Evolutionary conservation across 2,888 invertebrate genomes (phyloP).

Genomic region (Trachelus stipa): DNA sequence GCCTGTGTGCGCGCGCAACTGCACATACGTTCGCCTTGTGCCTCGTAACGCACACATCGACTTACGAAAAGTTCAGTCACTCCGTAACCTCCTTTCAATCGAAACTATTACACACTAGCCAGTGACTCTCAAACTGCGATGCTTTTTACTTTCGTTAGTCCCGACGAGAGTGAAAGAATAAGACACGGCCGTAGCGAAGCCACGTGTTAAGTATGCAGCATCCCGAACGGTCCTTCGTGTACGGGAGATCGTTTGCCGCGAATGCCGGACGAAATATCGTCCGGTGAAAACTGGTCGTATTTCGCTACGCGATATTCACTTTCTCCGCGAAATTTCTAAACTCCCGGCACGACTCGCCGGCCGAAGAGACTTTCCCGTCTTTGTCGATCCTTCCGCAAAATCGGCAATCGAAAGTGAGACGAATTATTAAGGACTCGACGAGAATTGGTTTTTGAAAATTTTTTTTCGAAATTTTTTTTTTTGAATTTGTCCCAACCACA

Average conservation of each 20-base stretch:
- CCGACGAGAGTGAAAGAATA: neutral
- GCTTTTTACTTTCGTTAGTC: slow-evolving; percentile 53
- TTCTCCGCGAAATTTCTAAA: slow-evolving; percentile 8
- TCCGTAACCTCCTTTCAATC: slow-evolving; percentile 67
- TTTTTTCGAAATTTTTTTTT: too few species aligned
- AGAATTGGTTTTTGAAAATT: too few species aligned
- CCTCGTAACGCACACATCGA: slow-evolving; percentile 45
- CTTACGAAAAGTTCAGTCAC: slow-evolving; percentile 64
- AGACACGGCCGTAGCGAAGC: too few species aligned
- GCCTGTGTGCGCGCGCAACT: slow-evolving; percentile 13
- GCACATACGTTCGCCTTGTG: slow-evolving; percentile 10
- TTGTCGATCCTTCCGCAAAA: too few species aligned
- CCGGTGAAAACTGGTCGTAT: neutral
- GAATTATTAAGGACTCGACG: too few species aligned
- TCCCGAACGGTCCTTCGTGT: neutral
- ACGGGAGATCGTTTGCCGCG: neutral
- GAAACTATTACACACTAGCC: slow-evolving; percentile 66
- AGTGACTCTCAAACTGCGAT: slow-evolving; percentile 56
- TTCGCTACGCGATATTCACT: neutral
- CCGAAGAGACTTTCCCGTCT: neutral
- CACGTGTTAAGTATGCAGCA: neutral
- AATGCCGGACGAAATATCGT: neutral
- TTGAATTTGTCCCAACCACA: too few species aligned
- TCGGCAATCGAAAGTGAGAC: too few species aligned
- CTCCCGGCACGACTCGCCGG: neutral